Evolutionary conservation across 2,113 vertebrate genomes (phyloP), one percentile per base, ranked within the genome.

Genomic region (Speoplatyrhinus poulsoni): DNA sequence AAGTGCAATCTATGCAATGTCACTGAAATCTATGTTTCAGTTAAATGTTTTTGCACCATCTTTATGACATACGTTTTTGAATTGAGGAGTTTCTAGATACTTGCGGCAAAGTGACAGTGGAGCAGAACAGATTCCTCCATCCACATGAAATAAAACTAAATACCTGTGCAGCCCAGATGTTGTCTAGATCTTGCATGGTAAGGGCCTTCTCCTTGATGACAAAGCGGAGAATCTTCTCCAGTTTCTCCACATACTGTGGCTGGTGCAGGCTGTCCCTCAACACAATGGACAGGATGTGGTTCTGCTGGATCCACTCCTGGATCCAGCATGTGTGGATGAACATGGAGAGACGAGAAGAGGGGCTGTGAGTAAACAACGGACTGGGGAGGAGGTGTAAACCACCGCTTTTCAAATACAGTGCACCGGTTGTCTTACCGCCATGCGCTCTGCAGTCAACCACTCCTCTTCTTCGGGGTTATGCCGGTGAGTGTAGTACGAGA

Each of bases 131-230:
- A 26, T 55, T 13, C 54, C 15, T 55, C 12, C 16, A 55, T 16
- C n/a, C 16, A 56, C 17, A 19, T 17, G 26, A 26, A 26, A 26
- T 9, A 17, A 61, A 3, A 9, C 41, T 15, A 8, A 46, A 41
- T 93, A 99, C 98, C 96, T 99, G 98, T 80, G 98, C 98, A 79
- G 98, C 98, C 98, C 98, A 99, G 89, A 99, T 99, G 86, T 99
- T 99, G 90, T 99, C 96, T 85, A 99, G 93, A 89, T 99, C 98
- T 83, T 99, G 96, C 81, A 99, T 94, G 61, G 98, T 99, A 73
- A 99, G 94, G 58, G 97, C 96, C 85, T 99, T 99, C 83, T 99
- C 98, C 91, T 99, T 99, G 87, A 99, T 99, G 79, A 99, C 98
- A 76, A 99, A 99, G 70, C 98, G 96, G 80, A 99, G 96, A 83